These are phyloP conservation scores for Ciconia maguari DNA, from an alignment of 2,113 vertebrate species.

Conservation along the genomic window DNA sequence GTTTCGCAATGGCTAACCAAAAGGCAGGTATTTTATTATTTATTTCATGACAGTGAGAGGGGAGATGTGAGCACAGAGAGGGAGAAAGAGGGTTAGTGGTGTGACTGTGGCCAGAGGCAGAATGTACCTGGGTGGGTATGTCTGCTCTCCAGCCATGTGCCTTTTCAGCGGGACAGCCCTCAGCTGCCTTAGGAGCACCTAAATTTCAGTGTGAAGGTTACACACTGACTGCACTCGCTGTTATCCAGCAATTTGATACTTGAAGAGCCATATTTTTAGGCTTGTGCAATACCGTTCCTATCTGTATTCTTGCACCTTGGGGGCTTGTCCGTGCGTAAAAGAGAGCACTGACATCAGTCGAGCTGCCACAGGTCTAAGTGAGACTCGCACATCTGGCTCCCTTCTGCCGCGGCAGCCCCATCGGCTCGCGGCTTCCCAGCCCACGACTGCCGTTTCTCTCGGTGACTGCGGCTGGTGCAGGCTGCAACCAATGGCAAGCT, in stretches of 20 bases:
- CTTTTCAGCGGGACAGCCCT: not conserved
- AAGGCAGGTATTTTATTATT: not conserved
- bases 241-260: not conserved
- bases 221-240: not conserved
- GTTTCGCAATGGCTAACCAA: not conserved
- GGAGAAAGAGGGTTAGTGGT: not conserved
- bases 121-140: not conserved
- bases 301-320: not conserved
- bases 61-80: not conserved
- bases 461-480: not conserved
- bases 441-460: not conserved
- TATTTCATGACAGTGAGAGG: not conserved
- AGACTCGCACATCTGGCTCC: not conserved
- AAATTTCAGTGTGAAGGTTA: not conserved
- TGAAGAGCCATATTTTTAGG: not conserved
- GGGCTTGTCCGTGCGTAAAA: not conserved
- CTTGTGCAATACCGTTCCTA: not conserved
- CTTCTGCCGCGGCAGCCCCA: not conserved
- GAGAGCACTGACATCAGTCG: not conserved
- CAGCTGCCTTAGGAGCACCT: not conserved
- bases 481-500: not conserved
- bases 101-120: not conserved
- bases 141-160: not conserved
- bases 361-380: not conserved
- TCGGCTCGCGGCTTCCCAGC: accelerated